Evolutionary conservation across 1,140 invertebrate species (phyloP), one percentile per base, ranked within the genome.

Genomic region (Leptopilina clavipes): DNA sequence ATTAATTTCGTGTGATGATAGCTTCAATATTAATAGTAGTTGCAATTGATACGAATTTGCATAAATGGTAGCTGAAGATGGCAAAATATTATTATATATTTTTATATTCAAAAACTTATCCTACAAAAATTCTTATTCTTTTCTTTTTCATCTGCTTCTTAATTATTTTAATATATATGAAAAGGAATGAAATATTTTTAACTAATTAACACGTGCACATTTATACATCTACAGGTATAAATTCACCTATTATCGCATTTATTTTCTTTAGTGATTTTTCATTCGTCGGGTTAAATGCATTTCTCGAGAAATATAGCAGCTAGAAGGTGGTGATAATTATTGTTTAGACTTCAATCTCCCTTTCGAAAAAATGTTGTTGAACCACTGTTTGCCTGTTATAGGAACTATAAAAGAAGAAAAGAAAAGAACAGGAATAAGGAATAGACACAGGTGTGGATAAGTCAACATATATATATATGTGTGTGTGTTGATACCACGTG

Each of bases 361-460:
- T 65, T 65, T 65, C 59, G 25, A 37, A 65, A 65, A 65, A 65
- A 65, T 65, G 59, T 65, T 37, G 59, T 65, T 65, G 19, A 65
- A 65, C 59, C 59, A 65, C 59, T 65, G 59, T 52, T 52, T 3
- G n/a, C 48, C n/a, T 52, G 48, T 40, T 40, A 9, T 52, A 52
- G 25, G 3, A 31, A n/a, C 59, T 65, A 65, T 65, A 65, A 65
- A 65, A 31, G 59, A 65, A 65, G 59, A n/a, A 31, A 65, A 65
- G 59, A n/a, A 31, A 65, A 65, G 59, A 65, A 25, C 25, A 37
- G 25, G 59, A 31, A 65, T 65, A 65, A 65, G 59, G 59, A 3
- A 65, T 25, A 65, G 59, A n/a, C 59, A 65, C 59, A 65, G 59
- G 59, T 65, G 59, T 65, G 59, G 59, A 65, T 65, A 65, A 65